A percentile compares a stretch with the other conserved stretches of the same genome.
Conservation (phyloP, 1,140 invertebrate species). For the Heliothis virescens region DNA sequence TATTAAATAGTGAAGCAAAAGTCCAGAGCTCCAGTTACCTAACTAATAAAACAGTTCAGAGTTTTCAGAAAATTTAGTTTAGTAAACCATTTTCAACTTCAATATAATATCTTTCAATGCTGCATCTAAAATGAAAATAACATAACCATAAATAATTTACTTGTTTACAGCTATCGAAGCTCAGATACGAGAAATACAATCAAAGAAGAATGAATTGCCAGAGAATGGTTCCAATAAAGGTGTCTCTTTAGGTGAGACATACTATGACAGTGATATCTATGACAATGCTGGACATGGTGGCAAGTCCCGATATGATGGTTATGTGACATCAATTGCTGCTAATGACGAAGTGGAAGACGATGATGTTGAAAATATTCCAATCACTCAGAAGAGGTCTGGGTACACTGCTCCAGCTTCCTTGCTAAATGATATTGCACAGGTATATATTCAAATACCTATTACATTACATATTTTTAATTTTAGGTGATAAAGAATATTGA, state of each 20-base stretch:
- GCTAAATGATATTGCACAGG: constrained; percentile 96
- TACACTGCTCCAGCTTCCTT: constrained; percentile 95
- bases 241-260: constrained; percentile 95
- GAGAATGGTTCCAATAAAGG: constrained; percentile 88
- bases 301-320: constrained; percentile 96
- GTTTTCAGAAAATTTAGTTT: too few species aligned
- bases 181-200: constrained; percentile 96
- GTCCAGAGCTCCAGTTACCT: too few species aligned
- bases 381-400: constrained; percentile 88
- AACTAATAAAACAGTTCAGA: too few species aligned
- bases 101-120: too few species aligned
- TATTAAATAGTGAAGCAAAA: too few species aligned
- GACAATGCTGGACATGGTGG: constrained; percentile 88
- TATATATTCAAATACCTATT: constrained; percentile 79
- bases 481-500: background rate
- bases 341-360: constrained; percentile 97
- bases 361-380: constrained; percentile 93
- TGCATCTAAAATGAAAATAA: too few species aligned
- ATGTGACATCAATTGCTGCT: constrained; percentile 97
- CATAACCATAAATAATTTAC: background rate
- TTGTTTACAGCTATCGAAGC: constrained; percentile 94
- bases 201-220: constrained; percentile 93
- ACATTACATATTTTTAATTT: background rate
- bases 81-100: too few species aligned
- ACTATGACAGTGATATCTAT: constrained; percentile 98